Base-by-base conservation (phyloP, 2,797 vertebrate genomes). In the Sparidentex hasta region DNA sequence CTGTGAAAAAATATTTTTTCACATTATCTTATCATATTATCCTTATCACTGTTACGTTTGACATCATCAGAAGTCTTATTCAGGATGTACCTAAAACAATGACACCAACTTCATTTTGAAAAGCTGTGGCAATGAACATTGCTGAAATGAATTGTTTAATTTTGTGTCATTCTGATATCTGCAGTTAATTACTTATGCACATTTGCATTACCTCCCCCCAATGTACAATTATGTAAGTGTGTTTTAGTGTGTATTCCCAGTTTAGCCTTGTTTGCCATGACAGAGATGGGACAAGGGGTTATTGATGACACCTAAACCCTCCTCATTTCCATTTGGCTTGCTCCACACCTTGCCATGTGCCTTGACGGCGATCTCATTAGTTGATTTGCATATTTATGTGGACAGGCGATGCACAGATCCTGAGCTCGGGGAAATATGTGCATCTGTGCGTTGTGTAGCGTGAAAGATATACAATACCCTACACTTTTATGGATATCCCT, bases 301-400 rank as follows among this genome's bases (percentile, higher is more conserved):
- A 81, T 88, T 88, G 82, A 86, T 88, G 80, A 85, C 47, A 54
- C 46, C 71, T 27, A 56, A 68, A 76, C 64, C 59, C 58, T 48
- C 33, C 71, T 82, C 77, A 67, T 92, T 90, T 90, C 67, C 62
- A 77, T 76, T 61, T 48, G 76, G 86, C 79, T 67, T 54, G 57
- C 77, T 78, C 68, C 65, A 78, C 81, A 90, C 73, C 76, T 87
- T 80, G 51, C 71, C 78, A 48, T 66, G 68, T 73, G 80, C 69
- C 82, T 92, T 88, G 87, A 87, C 65, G 23, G 75, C 62, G 41
- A 76, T 91, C 78, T 87, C 88, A 86, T 92, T 85, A 81, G 74
- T 54, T 76, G n/a, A 92, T 94, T 93, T 94, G 83, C 92, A 92
- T 93, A 90, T 91, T 88, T 81, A 74, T 78, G 74, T 66, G 2